These are phyloP conservation scores for Thamnaconus septentrionalis DNA, from an alignment of 2,113 vertebrate species.

Conservation along the genomic window DNA sequence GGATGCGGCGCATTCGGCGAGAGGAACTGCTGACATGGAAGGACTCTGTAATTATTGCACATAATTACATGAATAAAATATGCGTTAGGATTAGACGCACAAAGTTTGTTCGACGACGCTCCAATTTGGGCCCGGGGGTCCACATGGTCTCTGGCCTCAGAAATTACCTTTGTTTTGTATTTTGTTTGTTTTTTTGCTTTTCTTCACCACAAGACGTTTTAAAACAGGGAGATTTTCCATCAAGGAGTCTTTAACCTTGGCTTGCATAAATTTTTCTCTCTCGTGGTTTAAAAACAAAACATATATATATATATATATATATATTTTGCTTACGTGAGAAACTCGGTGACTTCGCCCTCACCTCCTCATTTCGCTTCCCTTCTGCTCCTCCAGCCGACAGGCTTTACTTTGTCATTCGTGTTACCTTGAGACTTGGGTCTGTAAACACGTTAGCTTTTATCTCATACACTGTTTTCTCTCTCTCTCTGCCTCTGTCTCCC, in stretches of 20 bases:
- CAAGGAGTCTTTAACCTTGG: neutral
- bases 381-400: conserved; percentile 8
- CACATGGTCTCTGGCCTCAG: neutral
- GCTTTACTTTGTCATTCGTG: conserved; percentile 38
- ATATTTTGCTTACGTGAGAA: neutral
- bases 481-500: too few relatives aligned
- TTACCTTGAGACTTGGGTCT: conserved; percentile 40
- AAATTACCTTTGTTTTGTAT: too few relatives aligned
- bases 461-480: conserved; percentile 53
- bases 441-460: conserved; percentile 64
- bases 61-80: conserved; percentile 74
- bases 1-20: conserved; percentile 43
- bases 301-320: too few relatives aligned
- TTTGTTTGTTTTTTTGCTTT: too few relatives aligned
- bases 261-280: neutral
- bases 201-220: too few relatives aligned
- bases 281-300: neutral
- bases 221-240: too few relatives aligned
- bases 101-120: conserved; percentile 63
- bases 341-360: neutral
- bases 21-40: conserved; percentile 53
- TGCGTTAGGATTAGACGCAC: conserved; percentile 57
- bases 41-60: conserved; percentile 53
- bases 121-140: conserved; percentile 57
- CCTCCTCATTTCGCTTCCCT: conserved; percentile 4